Conservation (phyloP, 2,113 vertebrate species). For the Clinocottus analis region DNA sequence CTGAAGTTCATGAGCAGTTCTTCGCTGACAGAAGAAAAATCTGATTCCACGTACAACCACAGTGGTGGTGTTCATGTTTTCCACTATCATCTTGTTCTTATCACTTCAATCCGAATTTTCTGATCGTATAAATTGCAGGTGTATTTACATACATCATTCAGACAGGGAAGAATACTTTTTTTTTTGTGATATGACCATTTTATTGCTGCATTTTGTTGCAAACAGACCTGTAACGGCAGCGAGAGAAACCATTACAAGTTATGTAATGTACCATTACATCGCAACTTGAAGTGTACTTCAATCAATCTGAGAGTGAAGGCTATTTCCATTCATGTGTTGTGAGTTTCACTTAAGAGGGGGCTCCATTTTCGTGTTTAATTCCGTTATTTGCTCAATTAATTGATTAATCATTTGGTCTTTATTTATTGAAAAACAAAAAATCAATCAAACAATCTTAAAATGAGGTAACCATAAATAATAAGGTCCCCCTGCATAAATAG, state of each 20-base stretch:
- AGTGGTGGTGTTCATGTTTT: background rate
- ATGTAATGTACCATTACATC: background rate
- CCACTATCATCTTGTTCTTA: background rate
- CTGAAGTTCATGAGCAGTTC: conserved; percentile 6
- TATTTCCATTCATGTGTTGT: background rate
- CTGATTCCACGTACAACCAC: background rate
- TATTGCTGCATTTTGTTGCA: background rate
- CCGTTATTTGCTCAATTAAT: background rate
- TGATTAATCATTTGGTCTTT: background rate
- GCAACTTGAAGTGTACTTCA: background rate
- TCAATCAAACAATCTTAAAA: background rate
- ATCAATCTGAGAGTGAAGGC: background rate
- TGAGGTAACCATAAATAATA: background rate
- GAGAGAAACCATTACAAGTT: background rate
- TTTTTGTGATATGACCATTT: background rate
- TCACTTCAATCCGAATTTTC: background rate
- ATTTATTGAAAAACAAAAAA: background rate
- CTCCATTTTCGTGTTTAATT: background rate
- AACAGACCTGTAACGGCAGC: background rate
- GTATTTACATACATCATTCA: background rate
- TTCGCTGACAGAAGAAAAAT: background rate
- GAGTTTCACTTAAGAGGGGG: background rate
- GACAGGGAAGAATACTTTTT: background rate
- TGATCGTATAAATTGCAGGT: background rate
- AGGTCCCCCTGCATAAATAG: background rate